A percentile compares a stretch with the other conserved stretches of the same genome.
phyloP scores from a whole-genome alignment of 2,797 vertebrate genomes.

The Scleropages formosus region DNA sequence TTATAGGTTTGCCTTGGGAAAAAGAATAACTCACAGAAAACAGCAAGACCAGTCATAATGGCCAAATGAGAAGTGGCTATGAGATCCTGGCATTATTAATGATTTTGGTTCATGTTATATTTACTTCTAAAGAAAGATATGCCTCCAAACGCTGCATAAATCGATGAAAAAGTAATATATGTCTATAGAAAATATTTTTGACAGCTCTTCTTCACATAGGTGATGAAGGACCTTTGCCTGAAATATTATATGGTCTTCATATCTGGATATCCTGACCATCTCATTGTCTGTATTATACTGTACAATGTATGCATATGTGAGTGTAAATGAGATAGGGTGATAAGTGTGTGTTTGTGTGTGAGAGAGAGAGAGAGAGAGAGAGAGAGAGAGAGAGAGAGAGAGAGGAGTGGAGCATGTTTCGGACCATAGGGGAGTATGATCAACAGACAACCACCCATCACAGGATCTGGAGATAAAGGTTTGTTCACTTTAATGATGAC shows the following conservation, averaged over 20 bases:
- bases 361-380: background rate
- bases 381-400: background rate
- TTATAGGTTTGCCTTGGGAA: background rate
- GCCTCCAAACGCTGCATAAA: background rate
- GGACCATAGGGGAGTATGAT: background rate
- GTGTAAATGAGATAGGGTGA: background rate
- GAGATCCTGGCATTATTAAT: slow-evolving; percentile 5
- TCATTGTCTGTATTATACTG: no score
- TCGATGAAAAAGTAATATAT: background rate
- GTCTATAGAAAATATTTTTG: no score
- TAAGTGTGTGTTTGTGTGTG: background rate
- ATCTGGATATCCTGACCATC: no score
- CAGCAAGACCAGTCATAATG: background rate
- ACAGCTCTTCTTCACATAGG: no score
- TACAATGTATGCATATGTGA: no score
- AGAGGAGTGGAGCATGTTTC: background rate
- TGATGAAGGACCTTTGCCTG: no score
- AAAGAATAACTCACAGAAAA: background rate
- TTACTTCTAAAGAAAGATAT: background rate
- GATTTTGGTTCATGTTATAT: background rate
- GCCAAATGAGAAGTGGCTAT: background rate
- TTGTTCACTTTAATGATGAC: slow-evolving; percentile 62
- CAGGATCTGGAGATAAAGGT: slow-evolving; percentile 55
- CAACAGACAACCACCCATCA: slow-evolving; percentile 51
- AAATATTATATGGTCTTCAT: no score